Conservation (phyloP, 2,888 invertebrate species). For the Tipula lateralis region DNA sequence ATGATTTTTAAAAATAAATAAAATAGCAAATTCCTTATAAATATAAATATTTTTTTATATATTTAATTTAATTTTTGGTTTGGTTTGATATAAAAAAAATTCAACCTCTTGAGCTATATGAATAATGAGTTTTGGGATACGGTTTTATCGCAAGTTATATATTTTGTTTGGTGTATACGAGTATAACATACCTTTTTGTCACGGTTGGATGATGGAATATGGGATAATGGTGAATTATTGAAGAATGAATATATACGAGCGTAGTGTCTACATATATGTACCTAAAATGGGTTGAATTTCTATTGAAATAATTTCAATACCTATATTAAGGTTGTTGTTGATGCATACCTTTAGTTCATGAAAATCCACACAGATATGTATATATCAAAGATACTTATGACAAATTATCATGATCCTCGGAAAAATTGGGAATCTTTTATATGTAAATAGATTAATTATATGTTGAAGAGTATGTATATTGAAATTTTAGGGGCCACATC, state of each 20-base stretch:
- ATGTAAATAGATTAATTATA: background rate
- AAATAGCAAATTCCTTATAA: background rate
- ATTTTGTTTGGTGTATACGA: background rate
- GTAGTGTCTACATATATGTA: background rate
- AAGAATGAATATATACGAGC: background rate
- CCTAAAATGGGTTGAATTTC: background rate
- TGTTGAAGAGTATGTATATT: background rate
- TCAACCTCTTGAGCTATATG: background rate
- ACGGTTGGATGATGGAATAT: conserved; percentile 9
- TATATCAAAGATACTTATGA: background rate
- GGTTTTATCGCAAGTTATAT: background rate
- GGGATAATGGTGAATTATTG: conserved; percentile 9
- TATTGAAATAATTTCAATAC: background rate
- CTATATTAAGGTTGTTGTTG: background rate
- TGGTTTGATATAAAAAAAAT: background rate
- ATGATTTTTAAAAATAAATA: background rate
- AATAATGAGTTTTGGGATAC: conserved; percentile 11
- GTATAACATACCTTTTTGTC: background rate
- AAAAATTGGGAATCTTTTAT: background rate
- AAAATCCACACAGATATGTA: background rate
- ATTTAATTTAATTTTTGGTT: background rate
- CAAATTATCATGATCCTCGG: background rate
- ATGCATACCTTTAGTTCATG: background rate
- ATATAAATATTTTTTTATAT: background rate
- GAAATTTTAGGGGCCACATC: background rate